Base-by-base conservation (phyloP, 1,140 invertebrate species). In the Thaumetopoea pityocampa region DNA sequence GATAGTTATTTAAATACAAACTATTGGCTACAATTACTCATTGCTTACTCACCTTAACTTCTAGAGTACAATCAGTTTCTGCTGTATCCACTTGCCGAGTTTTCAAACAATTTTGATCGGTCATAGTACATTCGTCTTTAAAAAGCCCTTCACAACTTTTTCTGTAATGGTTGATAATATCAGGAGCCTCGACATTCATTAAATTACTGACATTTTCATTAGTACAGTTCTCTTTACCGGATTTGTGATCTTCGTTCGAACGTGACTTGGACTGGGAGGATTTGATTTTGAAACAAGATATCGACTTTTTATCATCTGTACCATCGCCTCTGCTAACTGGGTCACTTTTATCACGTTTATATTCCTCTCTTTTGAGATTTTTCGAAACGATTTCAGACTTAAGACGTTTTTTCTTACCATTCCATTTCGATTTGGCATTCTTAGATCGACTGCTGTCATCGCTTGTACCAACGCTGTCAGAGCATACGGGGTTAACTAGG, bases 281-380 rank as follows among this genome's bases (percentile, higher is more conserved):
- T 68, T 76, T 80, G 44, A 77, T 73, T 74, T 84, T 84, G 62
- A 84, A 84, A 66, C 80, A 84, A 46, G 69, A 77, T 61, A 78
- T 72, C 33, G 76, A 72, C 52, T 68, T 78, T 53, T 83, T 79
- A 47, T 77, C 68, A 45, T 69, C 60, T 44, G 59, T 80, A 20
- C 56, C 66, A 24, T 58, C 68, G 19, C 71, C 55, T 41, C 69
- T 64, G 34, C 57, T 71, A 61, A 61, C 55, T 58, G 42, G 47
- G 49, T 61, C 59, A 58, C 52, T 55, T 53, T 67, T 62, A 54
- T 69, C 61, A 30, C 35, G 48, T 35, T 66, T 54, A 29, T 38
- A 34, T 22, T 61, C 53, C n/a, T 35, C 53, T 51, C 66, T 67
- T 51, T 57, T 66, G 24, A 59, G 45, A 42, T 38, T 51, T 48